Percentiles rank a stretch among this genome's conserved stretches.
Evolutionary conservation across 2,113 vertebrate genomes (phyloP).

Genomic region (Burhinus oedicnemus): DNA sequence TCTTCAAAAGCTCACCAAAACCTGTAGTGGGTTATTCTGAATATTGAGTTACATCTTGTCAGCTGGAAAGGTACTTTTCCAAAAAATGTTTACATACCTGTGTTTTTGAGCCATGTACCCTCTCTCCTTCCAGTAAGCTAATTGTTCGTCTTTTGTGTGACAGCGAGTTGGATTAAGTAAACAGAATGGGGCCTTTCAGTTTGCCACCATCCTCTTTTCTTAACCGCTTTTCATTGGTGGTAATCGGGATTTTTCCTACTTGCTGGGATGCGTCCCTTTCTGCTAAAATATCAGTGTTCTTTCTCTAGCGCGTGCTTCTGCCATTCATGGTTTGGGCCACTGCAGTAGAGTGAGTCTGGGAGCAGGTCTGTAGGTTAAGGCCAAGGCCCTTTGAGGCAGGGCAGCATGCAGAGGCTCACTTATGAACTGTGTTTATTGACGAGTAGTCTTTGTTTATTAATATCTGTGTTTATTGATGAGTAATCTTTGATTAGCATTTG

Average conservation of each 20-base stretch:
- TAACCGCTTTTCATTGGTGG: neutral
- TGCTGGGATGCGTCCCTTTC: neutral
- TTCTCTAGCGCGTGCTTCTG: accelerated
- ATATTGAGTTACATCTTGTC: neutral
- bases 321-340: neutral
- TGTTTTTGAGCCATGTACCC: neutral
- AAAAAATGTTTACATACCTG: neutral
- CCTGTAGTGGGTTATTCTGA: neutral
- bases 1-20: neutral
- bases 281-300: neutral
- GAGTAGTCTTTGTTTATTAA: neutral
- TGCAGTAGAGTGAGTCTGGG: neutral
- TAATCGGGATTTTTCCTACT: neutral
- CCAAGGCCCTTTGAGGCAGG: neutral
- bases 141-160: neutral
- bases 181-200: neutral
- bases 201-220: neutral
- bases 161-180: neutral
- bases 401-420: neutral
- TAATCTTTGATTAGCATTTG: neutral
- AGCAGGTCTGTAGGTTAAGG: neutral
- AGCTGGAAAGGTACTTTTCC: neutral
- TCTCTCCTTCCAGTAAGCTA: neutral
- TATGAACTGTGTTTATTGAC: neutral
- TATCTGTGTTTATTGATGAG: neutral